Conservation (phyloP, 1,140 invertebrate genomes). For the Formica exsecta region DNA sequence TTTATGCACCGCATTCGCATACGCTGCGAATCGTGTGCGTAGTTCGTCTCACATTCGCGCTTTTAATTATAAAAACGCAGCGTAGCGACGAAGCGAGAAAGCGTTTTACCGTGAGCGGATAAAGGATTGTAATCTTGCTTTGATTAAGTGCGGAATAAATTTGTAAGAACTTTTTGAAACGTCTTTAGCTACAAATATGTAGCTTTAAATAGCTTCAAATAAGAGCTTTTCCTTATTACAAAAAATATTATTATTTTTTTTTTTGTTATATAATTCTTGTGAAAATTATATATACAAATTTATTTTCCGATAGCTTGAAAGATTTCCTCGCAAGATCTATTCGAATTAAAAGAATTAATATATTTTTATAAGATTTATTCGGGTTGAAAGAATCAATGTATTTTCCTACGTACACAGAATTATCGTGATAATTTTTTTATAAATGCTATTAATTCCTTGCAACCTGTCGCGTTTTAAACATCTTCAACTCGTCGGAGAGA, state of each 20-base stretch:
- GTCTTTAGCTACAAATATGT: neutral
- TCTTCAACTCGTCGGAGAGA: neutral
- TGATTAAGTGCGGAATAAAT: neutral
- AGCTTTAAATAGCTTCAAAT: too few species aligned
- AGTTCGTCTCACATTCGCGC: neutral
- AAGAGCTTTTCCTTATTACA: neutral
- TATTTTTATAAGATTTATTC: neutral
- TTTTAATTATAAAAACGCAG: constrained; percentile 45
- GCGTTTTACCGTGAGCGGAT: neutral
- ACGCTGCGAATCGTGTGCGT: neutral
- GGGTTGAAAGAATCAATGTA: neutral
- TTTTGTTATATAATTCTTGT: neutral
- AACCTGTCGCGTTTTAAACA: constrained; percentile 1
- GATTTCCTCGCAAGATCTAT: neutral
- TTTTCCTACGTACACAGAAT: neutral
- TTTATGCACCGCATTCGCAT: constrained; percentile 57
- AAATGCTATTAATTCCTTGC: neutral
- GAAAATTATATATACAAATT: neutral
- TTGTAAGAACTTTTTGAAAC: neutral
- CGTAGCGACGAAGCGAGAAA: neutral
- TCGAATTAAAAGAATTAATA: too few species aligned
- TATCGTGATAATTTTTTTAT: constrained; percentile 12
- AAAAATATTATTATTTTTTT: constrained; percentile 12
- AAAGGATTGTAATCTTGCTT: neutral
- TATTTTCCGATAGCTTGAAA: neutral